Evolutionary conservation across 2,113 vertebrate species (phyloP).

Genomic region (Chionomys nivalis): DNA sequence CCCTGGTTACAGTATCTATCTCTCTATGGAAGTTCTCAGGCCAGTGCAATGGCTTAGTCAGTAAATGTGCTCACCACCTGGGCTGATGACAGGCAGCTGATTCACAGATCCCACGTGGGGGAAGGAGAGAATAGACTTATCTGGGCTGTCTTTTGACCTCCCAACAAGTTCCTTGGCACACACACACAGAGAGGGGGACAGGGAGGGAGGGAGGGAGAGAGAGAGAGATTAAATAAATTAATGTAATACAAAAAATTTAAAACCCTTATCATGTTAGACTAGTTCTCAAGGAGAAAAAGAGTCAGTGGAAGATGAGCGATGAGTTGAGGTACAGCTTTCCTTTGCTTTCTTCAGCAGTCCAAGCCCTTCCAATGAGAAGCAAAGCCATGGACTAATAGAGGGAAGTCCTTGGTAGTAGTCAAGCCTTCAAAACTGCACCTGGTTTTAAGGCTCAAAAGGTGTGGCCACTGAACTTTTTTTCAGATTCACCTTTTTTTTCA

Average conservation of each 20-base stretch:
- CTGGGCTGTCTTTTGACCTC: too few relatives aligned
- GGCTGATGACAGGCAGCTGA: too few relatives aligned
- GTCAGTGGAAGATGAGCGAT: conserved; percentile 44
- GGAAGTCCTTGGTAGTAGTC: neutral
- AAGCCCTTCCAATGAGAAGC: neutral
- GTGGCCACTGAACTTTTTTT: neutral
- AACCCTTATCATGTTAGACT: conserved; percentile 54
- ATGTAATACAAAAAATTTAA: neutral
- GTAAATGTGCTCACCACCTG: too few relatives aligned
- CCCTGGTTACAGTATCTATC: neutral
- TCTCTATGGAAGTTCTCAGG: conserved; percentile 50
- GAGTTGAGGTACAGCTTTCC: neutral
- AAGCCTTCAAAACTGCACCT: neutral
- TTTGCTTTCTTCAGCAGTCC: neutral
- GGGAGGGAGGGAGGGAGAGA: neutral
- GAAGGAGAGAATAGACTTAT: too few relatives aligned
- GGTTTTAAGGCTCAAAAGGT: neutral
- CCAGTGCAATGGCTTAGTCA: neutral
- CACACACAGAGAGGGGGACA: neutral
- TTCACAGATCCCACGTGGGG: neutral
- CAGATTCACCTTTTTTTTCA: neutral
- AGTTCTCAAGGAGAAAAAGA: neutral
- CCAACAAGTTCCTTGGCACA: too few relatives aligned
- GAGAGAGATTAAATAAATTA: neutral
- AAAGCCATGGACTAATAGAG: neutral